Conservation (phyloP, 2,797 vertebrate genomes). For the Sebastes matsubarae region DNA sequence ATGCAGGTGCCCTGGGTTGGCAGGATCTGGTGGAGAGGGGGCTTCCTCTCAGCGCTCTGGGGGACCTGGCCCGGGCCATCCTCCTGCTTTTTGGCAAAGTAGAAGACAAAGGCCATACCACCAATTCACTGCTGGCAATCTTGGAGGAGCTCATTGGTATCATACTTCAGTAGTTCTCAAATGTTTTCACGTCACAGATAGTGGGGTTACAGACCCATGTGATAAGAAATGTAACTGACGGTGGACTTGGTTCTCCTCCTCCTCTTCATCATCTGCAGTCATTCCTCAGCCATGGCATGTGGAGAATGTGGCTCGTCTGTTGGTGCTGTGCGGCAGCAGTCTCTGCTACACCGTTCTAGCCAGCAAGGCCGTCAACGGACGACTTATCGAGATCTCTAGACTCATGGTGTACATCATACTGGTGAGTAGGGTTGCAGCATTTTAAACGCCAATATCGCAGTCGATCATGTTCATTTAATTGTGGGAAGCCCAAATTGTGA, state of each 20-base stretch:
- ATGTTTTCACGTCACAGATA: neutral
- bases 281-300: slow-evolving; percentile 88
- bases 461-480: too few relatives aligned
- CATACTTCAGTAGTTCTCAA: neutral
- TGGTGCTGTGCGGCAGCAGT: slow-evolving; percentile 88
- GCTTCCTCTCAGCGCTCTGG: slow-evolving; percentile 83
- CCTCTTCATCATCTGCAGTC: slow-evolving; percentile 68
- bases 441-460: too few relatives aligned
- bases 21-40: slow-evolving; percentile 83
- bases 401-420: slow-evolving; percentile 88
- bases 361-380: slow-evolving; percentile 87
- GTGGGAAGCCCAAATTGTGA: neutral
- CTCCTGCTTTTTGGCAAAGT: slow-evolving; percentile 80
- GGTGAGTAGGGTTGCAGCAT: slow-evolving; percentile 53
- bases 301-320: slow-evolving; percentile 90
- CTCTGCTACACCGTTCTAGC: slow-evolving; percentile 89
- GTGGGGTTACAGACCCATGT: neutral
- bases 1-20: slow-evolving; percentile 87
- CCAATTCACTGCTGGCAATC: slow-evolving; percentile 85
- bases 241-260: neutral
- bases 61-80: slow-evolving; percentile 86
- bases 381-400: slow-evolving; percentile 81
- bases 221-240: neutral
- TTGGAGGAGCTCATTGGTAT: slow-evolving; percentile 91
- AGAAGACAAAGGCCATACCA: slow-evolving; percentile 83